Base-by-base conservation (phyloP, 2,797 vertebrate genomes). In the Gobionotothen gibberifrons region DNA sequence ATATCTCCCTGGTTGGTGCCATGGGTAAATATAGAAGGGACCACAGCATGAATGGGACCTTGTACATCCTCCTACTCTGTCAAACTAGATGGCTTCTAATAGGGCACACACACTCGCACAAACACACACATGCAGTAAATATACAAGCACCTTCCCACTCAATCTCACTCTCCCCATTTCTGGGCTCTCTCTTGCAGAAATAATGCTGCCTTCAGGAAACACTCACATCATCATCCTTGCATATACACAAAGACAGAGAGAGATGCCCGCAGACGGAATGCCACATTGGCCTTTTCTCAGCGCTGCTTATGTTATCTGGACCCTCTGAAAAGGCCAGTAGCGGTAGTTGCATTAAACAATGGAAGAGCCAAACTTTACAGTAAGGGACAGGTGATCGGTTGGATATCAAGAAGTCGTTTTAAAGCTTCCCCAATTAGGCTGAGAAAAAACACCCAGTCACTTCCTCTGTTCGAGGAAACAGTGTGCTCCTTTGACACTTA, bases 31-130 rank as follows among this genome's bases (percentile, higher is more conserved):
- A 88, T 42, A 57, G 72, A 48, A 76, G 84, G 86, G 84, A 85
- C 83, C 71, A 36, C 84, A 70, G 72, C 26, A 89, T 92, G 90
- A 93, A 93, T 90, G 89, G 78, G 55, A 90, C 86, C 83, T 92
- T 91, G 87, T 92, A 43, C 83, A 87, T 89, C 81, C 82, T 82
- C 72, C 69, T 69, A 76, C 85, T 81, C 75, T 67, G 49, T 85
- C 75, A 84, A 78, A 78, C 86, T 81, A 54, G 74, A 85, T 87
- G 88, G 86, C 56, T 81, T 84, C 76, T 88, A 82, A 75, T 36
- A 75, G 73, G 71, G 26, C 26, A 74, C 76, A 57, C 64, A 74
- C 77, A 57, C 66, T 76, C 76, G 70, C 66, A 72, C 63, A 69
- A 29, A 55, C 69, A 68, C 72, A 58, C 62, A 53, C 69, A 69